phyloP scores from a whole-genome alignment of 2,113 vertebrate species.

The Gopherus flavomarginatus region DNA sequence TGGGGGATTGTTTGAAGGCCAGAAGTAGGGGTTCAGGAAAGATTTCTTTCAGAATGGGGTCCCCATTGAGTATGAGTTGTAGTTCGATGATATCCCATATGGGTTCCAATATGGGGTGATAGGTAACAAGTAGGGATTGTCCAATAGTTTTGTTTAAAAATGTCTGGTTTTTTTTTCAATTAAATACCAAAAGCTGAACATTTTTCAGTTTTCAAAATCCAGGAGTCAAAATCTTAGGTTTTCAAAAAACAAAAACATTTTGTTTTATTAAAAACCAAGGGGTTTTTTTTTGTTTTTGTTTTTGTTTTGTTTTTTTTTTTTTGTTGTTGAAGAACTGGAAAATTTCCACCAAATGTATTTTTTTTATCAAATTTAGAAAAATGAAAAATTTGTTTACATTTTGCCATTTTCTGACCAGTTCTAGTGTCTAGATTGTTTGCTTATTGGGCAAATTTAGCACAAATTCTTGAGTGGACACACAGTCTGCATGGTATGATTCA shows the following conservation, averaged over 20 bases:
- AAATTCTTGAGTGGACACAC: background rate
- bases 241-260: background rate
- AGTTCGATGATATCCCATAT: no score
- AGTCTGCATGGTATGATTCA: background rate
- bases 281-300: background rate
- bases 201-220: background rate
- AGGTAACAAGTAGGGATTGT: no score
- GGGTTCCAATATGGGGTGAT: no score
- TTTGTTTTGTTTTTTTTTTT: background rate
- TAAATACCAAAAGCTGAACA: background rate
- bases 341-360: background rate
- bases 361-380: no score
- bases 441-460: background rate
- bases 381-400: background rate
- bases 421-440: background rate
- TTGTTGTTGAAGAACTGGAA: background rate
- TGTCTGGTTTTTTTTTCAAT: background rate
- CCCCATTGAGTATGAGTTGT: no score
- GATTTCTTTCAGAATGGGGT: no score
- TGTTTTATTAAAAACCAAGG: background rate
- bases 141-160: background rate
- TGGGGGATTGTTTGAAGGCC: no score
- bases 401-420: background rate
- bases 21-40: no score
- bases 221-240: background rate